Conservation (phyloP, 2,797 vertebrate species). For the Morelia viridis region DNA sequence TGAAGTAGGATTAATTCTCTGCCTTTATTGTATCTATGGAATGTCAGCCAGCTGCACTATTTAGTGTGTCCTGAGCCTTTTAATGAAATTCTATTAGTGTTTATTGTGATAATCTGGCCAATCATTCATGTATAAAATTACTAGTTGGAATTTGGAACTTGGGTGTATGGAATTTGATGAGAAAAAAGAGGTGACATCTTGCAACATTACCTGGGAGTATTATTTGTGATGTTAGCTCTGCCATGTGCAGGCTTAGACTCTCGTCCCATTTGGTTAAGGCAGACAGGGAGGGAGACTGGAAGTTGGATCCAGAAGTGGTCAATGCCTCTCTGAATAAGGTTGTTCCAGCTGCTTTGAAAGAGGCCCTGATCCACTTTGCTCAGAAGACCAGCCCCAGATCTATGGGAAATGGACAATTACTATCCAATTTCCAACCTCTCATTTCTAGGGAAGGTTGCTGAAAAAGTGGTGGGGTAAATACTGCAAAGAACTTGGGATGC, state of each 20-base stretch:
- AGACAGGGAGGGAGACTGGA: not conserved
- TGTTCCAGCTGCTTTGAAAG: not conserved
- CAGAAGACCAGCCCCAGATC: not conserved
- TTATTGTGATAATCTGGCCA: not conserved
- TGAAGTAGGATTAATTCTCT: not conserved
- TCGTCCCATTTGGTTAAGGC: not conserved
- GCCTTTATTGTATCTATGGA: not conserved
- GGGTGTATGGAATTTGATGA: not conserved
- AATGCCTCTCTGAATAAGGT: not conserved
- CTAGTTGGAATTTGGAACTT: not conserved
- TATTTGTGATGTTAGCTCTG: not conserved
- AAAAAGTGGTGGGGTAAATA: not conserved
- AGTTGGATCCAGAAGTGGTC: not conserved
- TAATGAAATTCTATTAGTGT: not conserved
- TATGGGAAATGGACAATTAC: not conserved
- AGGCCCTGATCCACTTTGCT: not conserved
- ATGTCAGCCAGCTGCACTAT: not conserved
- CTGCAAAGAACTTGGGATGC: not conserved
- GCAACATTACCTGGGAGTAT: not conserved
- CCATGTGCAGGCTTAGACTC: not conserved
- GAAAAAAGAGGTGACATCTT: not conserved
- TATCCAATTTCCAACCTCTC: not conserved
- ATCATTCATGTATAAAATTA: not conserved
- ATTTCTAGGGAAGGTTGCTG: not conserved
- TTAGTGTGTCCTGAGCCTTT: not conserved